Evolutionary conservation across 2,113 vertebrate genomes (phyloP).

Genomic region (Arvicanthis niloticus): DNA sequence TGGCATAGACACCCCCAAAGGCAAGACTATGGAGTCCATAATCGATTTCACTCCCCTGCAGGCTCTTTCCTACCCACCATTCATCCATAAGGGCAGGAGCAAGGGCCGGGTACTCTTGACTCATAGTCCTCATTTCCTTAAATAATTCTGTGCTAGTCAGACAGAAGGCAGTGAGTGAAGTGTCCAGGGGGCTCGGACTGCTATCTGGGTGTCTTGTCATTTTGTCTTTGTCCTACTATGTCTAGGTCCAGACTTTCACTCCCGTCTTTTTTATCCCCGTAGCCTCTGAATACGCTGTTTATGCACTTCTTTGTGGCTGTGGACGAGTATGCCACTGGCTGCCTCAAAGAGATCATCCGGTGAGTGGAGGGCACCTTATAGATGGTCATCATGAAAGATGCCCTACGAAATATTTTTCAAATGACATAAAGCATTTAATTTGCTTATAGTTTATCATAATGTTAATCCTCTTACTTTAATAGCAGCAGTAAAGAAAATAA

Average conservation of each 20-base stretch:
- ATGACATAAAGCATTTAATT: constrained; percentile 19
- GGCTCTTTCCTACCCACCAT: neutral
- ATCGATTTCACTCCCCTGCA: constrained; percentile 46
- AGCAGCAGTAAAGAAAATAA: constrained; percentile 27
- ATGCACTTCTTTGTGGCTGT: constrained; percentile 94
- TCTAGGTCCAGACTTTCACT: neutral
- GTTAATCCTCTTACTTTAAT: constrained; percentile 20
- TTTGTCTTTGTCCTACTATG: neutral
- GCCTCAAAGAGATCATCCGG: constrained; percentile 91
- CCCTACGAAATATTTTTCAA: constrained; percentile 14
- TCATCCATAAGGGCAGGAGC: constrained; percentile 3
- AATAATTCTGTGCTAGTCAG: constrained; percentile 21
- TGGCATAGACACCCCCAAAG: constrained; percentile 31
- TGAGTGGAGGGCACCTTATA: constrained; percentile 76
- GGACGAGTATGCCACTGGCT: constrained; percentile 82
- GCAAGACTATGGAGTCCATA: constrained; percentile 58
- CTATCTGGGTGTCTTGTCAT: neutral
- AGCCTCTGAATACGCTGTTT: constrained; percentile 96
- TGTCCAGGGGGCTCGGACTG: neutral
- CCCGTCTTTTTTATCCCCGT: neutral
- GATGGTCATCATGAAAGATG: neutral
- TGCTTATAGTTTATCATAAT: constrained; percentile 22
- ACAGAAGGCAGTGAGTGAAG: neutral
- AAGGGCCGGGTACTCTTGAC: neutral
- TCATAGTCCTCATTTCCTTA: neutral